A percentile compares a stretch with the other conserved stretches of the same genome.
phyloP scores from a whole-genome alignment of 2,888 invertebrate genomes.

The Heliothis peltigera region DNA sequence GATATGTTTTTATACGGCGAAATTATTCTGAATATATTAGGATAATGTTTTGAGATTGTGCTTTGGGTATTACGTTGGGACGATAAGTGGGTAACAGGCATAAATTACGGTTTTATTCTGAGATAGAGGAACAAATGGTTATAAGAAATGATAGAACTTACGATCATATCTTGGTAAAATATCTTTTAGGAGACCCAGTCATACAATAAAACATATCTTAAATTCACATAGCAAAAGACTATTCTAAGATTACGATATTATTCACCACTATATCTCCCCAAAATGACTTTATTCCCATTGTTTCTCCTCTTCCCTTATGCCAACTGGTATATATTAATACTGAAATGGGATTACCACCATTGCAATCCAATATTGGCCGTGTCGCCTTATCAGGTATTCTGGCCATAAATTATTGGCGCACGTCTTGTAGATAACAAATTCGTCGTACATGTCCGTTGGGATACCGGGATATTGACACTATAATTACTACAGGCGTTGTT shows the following conservation, averaged over 20 bases:
- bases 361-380: slow-evolving; percentile 59
- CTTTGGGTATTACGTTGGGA: slow-evolving; percentile 29
- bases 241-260: not conserved
- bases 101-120: slow-evolving; percentile 37
- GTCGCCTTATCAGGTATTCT: slow-evolving; percentile 58
- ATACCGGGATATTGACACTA: slow-evolving; percentile 25
- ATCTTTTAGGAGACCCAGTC: slow-evolving; percentile 3
- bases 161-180: slow-evolving; percentile 18
- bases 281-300: not conserved
- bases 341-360: slow-evolving; percentile 41
- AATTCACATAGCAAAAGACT: slow-evolving; percentile 27
- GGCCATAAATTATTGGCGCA: slow-evolving; percentile 64
- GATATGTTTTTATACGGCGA: slow-evolving; percentile 45
- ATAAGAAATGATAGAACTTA: slow-evolving; percentile 28
- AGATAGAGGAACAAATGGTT: slow-evolving; percentile 37
- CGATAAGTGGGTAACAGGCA: slow-evolving; percentile 27
- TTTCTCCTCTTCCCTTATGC: not conserved
- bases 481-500: slow-evolving; percentile 10
- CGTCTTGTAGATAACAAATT: slow-evolving; percentile 52
- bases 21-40: slow-evolving; percentile 42
- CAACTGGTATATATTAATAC: slow-evolving; percentile 21
- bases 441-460: slow-evolving; percentile 47
- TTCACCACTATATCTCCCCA: not conserved
- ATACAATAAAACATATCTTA: slow-evolving; percentile 8
- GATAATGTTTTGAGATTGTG: slow-evolving; percentile 42